A percentile compares a stretch with the other conserved stretches of the same genome.
Evolutionary conservation across 2,113 vertebrate species (phyloP).

Genomic region (Grus americana): DNA sequence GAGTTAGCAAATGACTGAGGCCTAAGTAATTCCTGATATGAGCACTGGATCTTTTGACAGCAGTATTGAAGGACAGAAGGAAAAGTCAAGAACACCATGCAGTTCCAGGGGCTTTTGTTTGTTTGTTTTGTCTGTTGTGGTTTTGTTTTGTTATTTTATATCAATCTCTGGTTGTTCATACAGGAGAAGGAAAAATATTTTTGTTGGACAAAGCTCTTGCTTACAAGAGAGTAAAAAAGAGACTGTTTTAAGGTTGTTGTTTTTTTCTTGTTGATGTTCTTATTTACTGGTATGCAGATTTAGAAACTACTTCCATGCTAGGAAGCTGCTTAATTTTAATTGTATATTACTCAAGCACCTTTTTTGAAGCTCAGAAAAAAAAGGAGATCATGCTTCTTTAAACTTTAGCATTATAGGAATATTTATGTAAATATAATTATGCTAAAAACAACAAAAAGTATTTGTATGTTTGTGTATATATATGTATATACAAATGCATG

Average conservation of each 20-base stretch:
- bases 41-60: constrained; percentile 80
- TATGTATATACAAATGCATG: constrained; percentile 79
- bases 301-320: constrained; percentile 83
- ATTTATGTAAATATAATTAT: constrained; percentile 92
- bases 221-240: constrained; percentile 73
- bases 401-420: constrained; percentile 89
- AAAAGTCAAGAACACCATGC: constrained; percentile 70
- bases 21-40: constrained; percentile 74
- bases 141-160: constrained; percentile 72
- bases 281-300: constrained; percentile 84
- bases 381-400: constrained; percentile 83
- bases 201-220: constrained; percentile 79
- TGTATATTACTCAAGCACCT: constrained; percentile 91
- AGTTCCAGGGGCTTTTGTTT: constrained; percentile 74
- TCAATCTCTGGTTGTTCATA: constrained; percentile 76
- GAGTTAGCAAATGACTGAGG: constrained; percentile 74
- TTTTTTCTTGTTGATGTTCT: constrained; percentile 73
- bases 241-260: constrained; percentile 72
- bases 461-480: constrained; percentile 85
- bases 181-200: constrained; percentile 70
- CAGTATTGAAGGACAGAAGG: constrained; percentile 64
- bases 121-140: constrained; percentile 69
- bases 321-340: constrained; percentile 85
- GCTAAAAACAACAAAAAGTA: constrained; percentile 83
- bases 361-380: constrained; percentile 85